Evolutionary conservation across 2,888 invertebrate species (phyloP), one percentile per base, ranked within the genome.

Genomic region (Notodonta ziczac): DNA sequence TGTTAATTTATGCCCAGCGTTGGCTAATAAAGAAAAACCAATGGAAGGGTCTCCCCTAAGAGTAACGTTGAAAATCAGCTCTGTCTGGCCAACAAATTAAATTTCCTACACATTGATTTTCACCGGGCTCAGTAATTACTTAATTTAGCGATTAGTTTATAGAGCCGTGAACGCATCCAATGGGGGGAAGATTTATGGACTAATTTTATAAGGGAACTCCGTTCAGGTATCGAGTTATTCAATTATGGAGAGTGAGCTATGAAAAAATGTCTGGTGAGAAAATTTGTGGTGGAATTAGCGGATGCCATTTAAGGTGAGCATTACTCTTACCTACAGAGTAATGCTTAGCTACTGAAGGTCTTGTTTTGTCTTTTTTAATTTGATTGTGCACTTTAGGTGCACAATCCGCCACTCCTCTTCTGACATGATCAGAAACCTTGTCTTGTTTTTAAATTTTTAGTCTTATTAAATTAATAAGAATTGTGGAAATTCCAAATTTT

Each of bases 101-200:
- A 89, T 90, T 88, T 86, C 82, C 82, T 84, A 83, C 86, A 87
- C 87, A 90, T 90, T 90, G 89, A 89, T 89, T 90, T 88, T 84
- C 83, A 86, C 77, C 78, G 79, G 75, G 78, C 78, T 75, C 77
- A 82, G 83, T 89, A 88, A 89, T 91, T 89, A 89, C 83, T 86
- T 89, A 88, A 90, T 90, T 89, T 85, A 80, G 77, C 85, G 86
- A 89, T 89, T 87, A 89, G 85, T 89, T 90, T 83, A 87, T 86
- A 84, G 82, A 83, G 82, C 76, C 75, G 78, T 83, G 85, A 79
- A 76, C 83, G 77, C 80, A 79, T 76, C 73, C 78, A 77, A 76
- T 76, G 80, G 84, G 87, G 85, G 80, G 73, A 78, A 86, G 85
- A 88, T 88, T 85, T 87, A 87, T 83, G 67, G 73, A 77, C 79